Percentiles rank a stretch among this genome's conserved stretches.
phyloP scores from a whole-genome alignment of 2,888 invertebrate species.

The Callyntrura sp. region DNA sequence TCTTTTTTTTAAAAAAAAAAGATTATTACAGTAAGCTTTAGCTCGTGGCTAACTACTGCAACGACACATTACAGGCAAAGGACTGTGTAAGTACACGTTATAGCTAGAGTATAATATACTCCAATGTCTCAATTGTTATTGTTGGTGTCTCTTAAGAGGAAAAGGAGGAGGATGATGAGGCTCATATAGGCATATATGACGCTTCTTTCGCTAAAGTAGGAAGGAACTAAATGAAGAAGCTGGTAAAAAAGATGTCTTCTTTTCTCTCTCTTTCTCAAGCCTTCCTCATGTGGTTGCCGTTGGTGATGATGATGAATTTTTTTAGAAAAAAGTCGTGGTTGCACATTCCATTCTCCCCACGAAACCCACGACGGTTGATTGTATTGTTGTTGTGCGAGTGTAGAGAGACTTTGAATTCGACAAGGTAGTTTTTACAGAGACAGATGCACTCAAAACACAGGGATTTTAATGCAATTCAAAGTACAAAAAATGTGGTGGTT shows the following conservation, averaged over 20 bases:
- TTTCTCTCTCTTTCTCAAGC: constrained; percentile 14
- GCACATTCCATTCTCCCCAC: constrained; percentile 76
- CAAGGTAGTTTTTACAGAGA: background rate
- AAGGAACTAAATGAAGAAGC: constrained; percentile 29
- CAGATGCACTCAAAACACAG: constrained; percentile 25
- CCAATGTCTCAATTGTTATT: constrained; percentile 69
- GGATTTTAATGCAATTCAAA: constrained; percentile 25
- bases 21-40: constrained; percentile 54
- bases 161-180: constrained; percentile 33
- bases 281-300: constrained; percentile 11
- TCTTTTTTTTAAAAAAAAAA: constrained; percentile 28
- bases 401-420: constrained; percentile 41
- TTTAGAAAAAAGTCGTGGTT: constrained; percentile 48
- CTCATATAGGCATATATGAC: background rate
- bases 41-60: constrained; percentile 58
- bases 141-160: background rate
- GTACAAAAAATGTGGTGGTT: constrained; percentile 20
- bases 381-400: constrained; percentile 34
- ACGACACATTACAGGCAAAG: background rate
- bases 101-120: background rate
- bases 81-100: background rate
- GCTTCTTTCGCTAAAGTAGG: background rate
- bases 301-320: constrained; percentile 13
- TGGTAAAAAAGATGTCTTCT: constrained; percentile 45
- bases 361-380: constrained; percentile 64